Evolutionary conservation across 2,888 invertebrate species (phyloP), one percentile per base, ranked within the genome.

Genomic region (Thymelicus acteon): DNA sequence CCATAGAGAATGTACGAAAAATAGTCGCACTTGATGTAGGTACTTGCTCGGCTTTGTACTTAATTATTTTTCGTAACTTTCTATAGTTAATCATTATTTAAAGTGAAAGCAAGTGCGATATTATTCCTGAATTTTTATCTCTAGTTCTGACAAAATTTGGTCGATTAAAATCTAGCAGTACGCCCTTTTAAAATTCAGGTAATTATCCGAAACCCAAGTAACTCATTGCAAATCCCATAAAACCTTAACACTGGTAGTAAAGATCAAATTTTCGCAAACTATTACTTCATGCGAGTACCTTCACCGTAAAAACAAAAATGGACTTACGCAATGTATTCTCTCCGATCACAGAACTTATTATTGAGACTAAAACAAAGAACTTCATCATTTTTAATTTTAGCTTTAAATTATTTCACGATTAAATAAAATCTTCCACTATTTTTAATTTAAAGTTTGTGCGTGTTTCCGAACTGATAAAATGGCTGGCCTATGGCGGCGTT

Each of bases 311-410:
- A 73, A 71, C 72, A 75, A 72, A 73, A 68, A 63, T 40, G 6
- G 66, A 83, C 85, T 85, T 79, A 85, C 85, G 85, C 72, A 85
- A 80, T 54, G 73, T 74, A 74, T 79, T 77, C 70, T 84, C 80
- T 37, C 79, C 80, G n/a, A 75, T 66, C 73, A 80, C 76, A 69
- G 78, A 74, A 60, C 79, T 76, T 63, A 78, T 75, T 61, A 77
- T 63, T 60, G 75, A 75, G 58, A 79, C 72, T 60, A 81, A 66
- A 66, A 78, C 64, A 66, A 80, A 73, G 57, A 76, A 74, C 70
- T 72, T 72, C 65, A 75, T 76, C 80, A 82, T 82, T 73, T 77
- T 77, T 66, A 63, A 37, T 48, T 63, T 58, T 49, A 60, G 13
- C 5, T 47, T 15, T 10, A n/a, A 13, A 7, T 13, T 52, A 60